Evolutionary conservation across 2,888 invertebrate genomes (phyloP), one percentile per base, ranked within the genome.

Genomic region (Chrysotoxum bicinctum): DNA sequence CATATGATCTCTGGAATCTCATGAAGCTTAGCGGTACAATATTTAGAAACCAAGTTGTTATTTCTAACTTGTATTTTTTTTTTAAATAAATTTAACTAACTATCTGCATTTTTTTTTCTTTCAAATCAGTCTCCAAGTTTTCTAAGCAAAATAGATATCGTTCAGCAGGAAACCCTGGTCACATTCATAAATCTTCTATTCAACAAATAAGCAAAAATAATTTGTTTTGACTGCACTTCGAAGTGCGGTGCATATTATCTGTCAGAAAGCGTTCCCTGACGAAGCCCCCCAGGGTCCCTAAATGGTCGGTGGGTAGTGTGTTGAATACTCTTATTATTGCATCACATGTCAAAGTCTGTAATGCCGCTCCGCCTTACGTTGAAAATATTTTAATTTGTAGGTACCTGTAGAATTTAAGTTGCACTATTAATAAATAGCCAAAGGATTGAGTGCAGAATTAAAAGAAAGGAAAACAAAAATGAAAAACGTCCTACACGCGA

Each of bases 151-250:
- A n/a, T n/a, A n/a, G n/a, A n/a, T n/a, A n/a, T n/a, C n/a, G n/a
- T n/a, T n/a, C 26, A 26, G 3, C 2, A 26, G 35, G 21, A 12
- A 58, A 58, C 58, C 21, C 32, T 58, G 12, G 3, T 21, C 21
- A 56, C 16, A 21, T 12, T 35, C 14, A 35, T 32, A 21, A 50
- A 35, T 21, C 35, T 35, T 58, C 32, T 21, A 16, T 21, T 35
- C 43, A 30, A 0, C 45, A 50, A 64, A 69, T 64, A 43, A 50
- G 60, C 30, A 84, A 76, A 80, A 80, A 80, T 84, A 80, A 80
- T 80, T 75, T 84, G 70, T 75, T 84, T 66, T 84, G 74, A 66
- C 74, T 84, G 56, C 74, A 80, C 45, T 40, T 43, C 19, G 30
- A 43, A 37, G 43, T 12, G 14, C 40, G 50, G 37, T 64, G 54